A percentile compares a stretch with the other conserved stretches of the same genome.
These are phyloP conservation scores for Drosophila peninsularis DNA, from an alignment of 2,888 invertebrate species.

Conservation along the genomic window DNA sequence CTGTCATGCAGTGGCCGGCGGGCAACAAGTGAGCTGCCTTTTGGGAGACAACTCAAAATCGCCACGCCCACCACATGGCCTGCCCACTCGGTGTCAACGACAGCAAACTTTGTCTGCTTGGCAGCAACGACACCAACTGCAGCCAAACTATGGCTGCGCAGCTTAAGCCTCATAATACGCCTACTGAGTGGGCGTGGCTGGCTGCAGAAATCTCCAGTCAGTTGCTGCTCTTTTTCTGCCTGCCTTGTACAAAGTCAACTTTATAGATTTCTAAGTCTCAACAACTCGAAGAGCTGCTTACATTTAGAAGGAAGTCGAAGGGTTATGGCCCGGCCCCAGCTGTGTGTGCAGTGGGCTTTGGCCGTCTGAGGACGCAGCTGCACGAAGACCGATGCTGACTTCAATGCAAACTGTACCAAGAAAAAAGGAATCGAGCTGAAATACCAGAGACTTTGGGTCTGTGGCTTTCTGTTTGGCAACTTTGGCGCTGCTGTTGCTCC, in stretches of 20 bases:
- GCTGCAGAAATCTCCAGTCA: neutral
- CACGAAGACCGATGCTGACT: constrained; percentile 52
- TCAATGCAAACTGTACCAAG: constrained; percentile 56
- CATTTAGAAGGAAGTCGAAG: constrained; percentile 5
- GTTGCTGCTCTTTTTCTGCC: constrained; percentile 1
- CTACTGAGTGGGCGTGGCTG: constrained; percentile 33
- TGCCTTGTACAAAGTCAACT: constrained; percentile 55
- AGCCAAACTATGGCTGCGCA: constrained; percentile 23
- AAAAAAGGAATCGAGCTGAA: constrained; percentile 46
- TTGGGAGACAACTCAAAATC: constrained; percentile 12
- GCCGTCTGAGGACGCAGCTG: constrained; percentile 51
- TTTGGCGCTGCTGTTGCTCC: constrained; percentile 51
- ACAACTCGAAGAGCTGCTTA: constrained; percentile 34
- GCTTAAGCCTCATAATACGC: constrained; percentile 27
- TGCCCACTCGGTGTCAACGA: constrained; percentile 51
- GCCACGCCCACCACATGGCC: neutral
- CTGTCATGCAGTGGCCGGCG: constrained; percentile 30
- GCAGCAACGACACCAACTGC: constrained; percentile 15
- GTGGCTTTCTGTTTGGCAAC: constrained; percentile 58
- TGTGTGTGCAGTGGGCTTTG: constrained; percentile 22
- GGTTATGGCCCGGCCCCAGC: neutral
- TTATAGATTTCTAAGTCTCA: constrained; percentile 63
- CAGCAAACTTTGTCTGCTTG: constrained; percentile 52
- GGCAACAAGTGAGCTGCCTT: constrained; percentile 54
- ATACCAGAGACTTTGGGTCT: constrained; percentile 52